Base-by-base conservation (phyloP, 2,797 vertebrate species). In the Picus viridis region DNA sequence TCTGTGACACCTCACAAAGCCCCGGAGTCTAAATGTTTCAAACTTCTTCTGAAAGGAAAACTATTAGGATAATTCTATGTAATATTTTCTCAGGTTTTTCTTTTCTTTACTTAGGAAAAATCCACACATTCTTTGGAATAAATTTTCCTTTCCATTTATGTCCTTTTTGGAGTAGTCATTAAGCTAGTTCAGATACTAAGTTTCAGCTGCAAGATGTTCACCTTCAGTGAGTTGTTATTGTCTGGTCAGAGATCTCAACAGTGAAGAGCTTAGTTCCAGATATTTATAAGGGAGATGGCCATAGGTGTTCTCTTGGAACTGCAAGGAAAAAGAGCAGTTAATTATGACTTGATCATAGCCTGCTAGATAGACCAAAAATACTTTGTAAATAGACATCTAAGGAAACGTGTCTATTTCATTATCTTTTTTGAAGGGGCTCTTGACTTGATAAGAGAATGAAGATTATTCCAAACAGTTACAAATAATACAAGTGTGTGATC, bases 231-330 rank as follows among this genome's bases (percentile, higher is more conserved):
- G 26, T 53, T 69, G 43, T 59, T 58, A 57, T 7, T 12, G 12
- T 76, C 29, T 0, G 1, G 18, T 73, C 43, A 78, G 32, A 47
- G 9, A 29, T 58, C 5, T 59, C 16, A 51, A n/a, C 36, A n/a
- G 29, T 34, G 26, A 58, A 56, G 69, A 71, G 23, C 24, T 74
- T 70, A 6, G 6, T 45, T 80, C 69, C 24, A 57, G n/a, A 45
- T 73, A 0, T 24, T 24, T 68, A 0, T 47, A 41, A 58, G 29
- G 64, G 32, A 54, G 22, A 12, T n/a, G 51, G 7, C 6, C 1
- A 1, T 7, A n/a, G 53, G 9, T 2, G 2, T 34, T 57, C 22
- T 20, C 32, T 76, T 76, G 27, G 61, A 69, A 39, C 65, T 41
- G 10, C 10, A 73, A 56, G 39, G 22, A 64, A 20, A 58, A 78